Percentiles rank a stretch among this genome's conserved stretches.
Conservation (phyloP, 2,113 vertebrate species). For the Zapus hudsonius region DNA sequence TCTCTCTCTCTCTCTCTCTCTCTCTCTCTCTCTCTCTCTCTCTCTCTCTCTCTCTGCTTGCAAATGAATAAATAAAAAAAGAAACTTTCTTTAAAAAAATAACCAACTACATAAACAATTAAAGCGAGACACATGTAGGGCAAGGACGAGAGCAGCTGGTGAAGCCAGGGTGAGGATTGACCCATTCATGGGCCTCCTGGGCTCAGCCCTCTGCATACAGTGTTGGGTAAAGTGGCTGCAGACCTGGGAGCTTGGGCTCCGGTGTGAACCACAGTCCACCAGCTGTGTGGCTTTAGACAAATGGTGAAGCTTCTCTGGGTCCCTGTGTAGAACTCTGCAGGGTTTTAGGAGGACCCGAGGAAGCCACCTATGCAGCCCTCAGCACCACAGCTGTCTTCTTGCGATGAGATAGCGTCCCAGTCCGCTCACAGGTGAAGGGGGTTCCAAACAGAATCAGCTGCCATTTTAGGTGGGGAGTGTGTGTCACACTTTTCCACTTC, state of each 20-base stretch:
- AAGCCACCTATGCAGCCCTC: too few species aligned
- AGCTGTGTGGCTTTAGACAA: not conserved
- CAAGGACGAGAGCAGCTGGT: not conserved
- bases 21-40: too few species aligned
- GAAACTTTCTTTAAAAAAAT: too few species aligned
- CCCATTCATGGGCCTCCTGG: not conserved
- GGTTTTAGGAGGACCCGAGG: too few species aligned
- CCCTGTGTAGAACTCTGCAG: too few species aligned
- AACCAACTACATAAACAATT: not conserved
- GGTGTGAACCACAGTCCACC: not conserved
- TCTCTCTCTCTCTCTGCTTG: too few species aligned
- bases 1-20: too few species aligned
- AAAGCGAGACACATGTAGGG: not conserved
- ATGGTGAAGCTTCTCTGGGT: not conserved
- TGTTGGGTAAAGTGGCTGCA: not conserved
- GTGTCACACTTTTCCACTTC: constrained; percentile 78
- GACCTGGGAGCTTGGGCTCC: not conserved
- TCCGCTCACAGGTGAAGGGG: not conserved
- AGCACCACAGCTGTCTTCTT: too few species aligned
- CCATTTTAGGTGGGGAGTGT: constrained; percentile 46
- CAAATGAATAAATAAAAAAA: too few species aligned
- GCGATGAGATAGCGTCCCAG: not conserved
- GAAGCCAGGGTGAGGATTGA: not conserved
- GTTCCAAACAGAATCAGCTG: constrained; percentile 52
- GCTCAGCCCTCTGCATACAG: not conserved